phyloP scores from a whole-genome alignment of 2,888 invertebrate species.

The Drosophila yooni region DNA sequence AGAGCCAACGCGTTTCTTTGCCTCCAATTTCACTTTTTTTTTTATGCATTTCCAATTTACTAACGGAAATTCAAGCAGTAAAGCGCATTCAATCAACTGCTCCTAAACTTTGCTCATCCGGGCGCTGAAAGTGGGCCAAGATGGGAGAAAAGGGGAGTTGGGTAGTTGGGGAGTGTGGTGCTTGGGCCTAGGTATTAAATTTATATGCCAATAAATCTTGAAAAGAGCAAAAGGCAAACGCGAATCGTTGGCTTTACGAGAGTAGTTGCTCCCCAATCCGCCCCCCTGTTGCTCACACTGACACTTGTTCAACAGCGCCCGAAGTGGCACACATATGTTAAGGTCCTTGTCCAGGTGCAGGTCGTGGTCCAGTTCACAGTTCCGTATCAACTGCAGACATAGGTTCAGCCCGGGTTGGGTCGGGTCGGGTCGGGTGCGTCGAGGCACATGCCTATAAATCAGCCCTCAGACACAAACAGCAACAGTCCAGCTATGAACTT shows the following conservation, averaged over 20 bases:
- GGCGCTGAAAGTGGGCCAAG: slow-evolving; percentile 6
- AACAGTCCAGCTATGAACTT: slow-evolving; percentile 46
- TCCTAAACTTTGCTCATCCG: slow-evolving; percentile 66
- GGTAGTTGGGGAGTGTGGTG: too few species aligned
- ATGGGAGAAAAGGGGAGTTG: background rate
- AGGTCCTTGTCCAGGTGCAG: slow-evolving; percentile 10
- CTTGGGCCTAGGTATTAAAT: slow-evolving; percentile 60
- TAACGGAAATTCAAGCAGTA: slow-evolving; percentile 77
- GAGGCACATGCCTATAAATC: slow-evolving; percentile 65
- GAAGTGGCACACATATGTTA: slow-evolving; percentile 42
- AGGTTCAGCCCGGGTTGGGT: slow-evolving; percentile 2
- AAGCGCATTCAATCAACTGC: slow-evolving; percentile 76
- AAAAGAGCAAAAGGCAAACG: slow-evolving; percentile 70
- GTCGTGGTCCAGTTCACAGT: slow-evolving; percentile 23
- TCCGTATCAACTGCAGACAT: slow-evolving; percentile 11
- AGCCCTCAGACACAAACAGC: slow-evolving; percentile 43
- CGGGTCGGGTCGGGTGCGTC: slow-evolving; percentile 22
- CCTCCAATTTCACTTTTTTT: slow-evolving; percentile 16
- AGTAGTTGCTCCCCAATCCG: slow-evolving; percentile 33
- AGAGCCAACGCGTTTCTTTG: slow-evolving; percentile 19
- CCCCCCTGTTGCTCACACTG: background rate
- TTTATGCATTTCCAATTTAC: slow-evolving; percentile 70
- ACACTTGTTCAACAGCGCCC: slow-evolving; percentile 65
- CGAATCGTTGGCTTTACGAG: slow-evolving; percentile 57
- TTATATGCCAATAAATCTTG: slow-evolving; percentile 78